These are phyloP conservation scores for Ferrisia virgata DNA, from an alignment of 2,888 invertebrate genomes.

Conservation along the genomic window DNA sequence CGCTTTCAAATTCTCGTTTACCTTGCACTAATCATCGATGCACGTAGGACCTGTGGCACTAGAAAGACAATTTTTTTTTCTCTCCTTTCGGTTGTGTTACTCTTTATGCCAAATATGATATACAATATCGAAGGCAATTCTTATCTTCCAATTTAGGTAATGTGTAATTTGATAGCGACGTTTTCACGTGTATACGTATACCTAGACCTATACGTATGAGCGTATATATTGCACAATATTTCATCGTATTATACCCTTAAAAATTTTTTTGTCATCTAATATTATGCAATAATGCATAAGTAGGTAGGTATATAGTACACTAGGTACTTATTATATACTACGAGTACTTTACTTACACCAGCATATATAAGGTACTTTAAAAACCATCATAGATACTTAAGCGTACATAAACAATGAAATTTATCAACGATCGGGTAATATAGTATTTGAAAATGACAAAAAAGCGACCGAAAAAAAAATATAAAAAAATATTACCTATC, in stretches of 20 bases:
- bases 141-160: conserved; percentile 19
- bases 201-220: no score
- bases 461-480: no score
- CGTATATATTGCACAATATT: neutral
- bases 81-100: neutral
- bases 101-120: neutral
- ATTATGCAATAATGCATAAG: neutral
- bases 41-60: neutral
- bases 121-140: neutral
- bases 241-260: neutral
- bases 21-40: conserved; percentile 22
- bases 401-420: neutral
- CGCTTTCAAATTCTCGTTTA: conserved; percentile 16
- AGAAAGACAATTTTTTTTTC: conserved; percentile 4
- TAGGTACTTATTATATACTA: neutral
- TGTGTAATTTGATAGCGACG: neutral
- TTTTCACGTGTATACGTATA: neutral
- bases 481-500: neutral
- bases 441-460: neutral
- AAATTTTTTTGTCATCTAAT: neutral
- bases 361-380: neutral
- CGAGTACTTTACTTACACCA: no score
- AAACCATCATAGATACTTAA: neutral
- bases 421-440: neutral
- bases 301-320: neutral